Base-by-base conservation (phyloP, 2,113 vertebrate species). In the Gnathonemus longibarbis region DNA sequence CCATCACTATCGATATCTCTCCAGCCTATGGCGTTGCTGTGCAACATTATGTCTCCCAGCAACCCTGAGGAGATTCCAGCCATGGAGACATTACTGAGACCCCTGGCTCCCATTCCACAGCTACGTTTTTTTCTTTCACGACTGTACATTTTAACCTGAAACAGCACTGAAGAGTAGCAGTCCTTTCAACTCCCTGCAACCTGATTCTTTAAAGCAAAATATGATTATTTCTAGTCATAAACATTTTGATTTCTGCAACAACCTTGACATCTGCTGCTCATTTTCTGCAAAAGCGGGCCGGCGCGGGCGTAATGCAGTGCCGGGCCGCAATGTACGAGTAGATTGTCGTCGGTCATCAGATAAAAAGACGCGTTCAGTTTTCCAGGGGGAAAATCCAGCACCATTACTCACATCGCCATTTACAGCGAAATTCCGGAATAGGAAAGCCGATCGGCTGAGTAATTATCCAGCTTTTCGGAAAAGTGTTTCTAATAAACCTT, bases 191-290 rank as follows among this genome's bases (percentile, higher is more conserved):
- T 85, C 39, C 80, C 31, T 66, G 89, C 27, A 83, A 53, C 39
- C 24, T 19, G 50, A 84, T 42, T 45, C 80, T 89, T 52, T 24
- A 46, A 89, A 84, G 39, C 52, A 56, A 83, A 83, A 35, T 53
- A 62, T 58, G 42, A 84, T 89, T 84, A 89, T 89, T 89, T 84
- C 77, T 21, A 85, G 49, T 58, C 80, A 84, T 89, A 89, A 89
- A 89, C 89, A 89, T 89, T 89, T 89, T 89, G 89, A 85, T 89
- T 84, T 85, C 89, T 85, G 83, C 80, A 52, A 89, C 83, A 89
- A 89, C 89, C 89, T 58, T 84, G 50, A 89, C 89, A 89, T 89
- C 89, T 89, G 89, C 77, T 89, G 77, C 74, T n/a, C 52, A 13
- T 85, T 89, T 89, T 89, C 89, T 19, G 89, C 50, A 3, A 85